These are phyloP conservation scores for Macaria liturata DNA, from an alignment of 2,888 invertebrate genomes.

Conservation along the genomic window DNA sequence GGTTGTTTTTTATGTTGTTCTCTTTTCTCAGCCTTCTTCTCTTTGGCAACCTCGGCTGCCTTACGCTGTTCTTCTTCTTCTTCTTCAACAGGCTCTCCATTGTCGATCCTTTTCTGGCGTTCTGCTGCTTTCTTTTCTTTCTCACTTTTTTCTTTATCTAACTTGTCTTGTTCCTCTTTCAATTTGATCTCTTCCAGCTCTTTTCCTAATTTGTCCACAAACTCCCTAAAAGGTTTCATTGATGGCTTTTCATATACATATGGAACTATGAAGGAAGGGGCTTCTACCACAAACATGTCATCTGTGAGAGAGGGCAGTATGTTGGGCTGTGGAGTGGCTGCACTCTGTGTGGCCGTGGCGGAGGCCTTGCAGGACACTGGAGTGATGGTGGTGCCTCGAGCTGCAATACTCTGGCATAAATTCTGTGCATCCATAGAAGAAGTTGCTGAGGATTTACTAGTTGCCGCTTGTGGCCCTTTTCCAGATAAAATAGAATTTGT, in stretches of 20 bases:
- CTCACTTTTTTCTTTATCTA: slow-evolving; percentile 60
- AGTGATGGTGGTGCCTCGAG: slow-evolving; percentile 81
- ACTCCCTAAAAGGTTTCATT: slow-evolving; percentile 89
- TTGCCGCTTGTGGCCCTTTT: slow-evolving; percentile 50
- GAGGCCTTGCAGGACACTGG: slow-evolving; percentile 67
- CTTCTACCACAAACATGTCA: slow-evolving; percentile 96
- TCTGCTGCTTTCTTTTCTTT: slow-evolving; percentile 70
- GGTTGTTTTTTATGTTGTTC: slow-evolving; percentile 54
- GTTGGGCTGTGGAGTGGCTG: slow-evolving; percentile 58
- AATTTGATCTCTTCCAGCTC: slow-evolving; percentile 81
- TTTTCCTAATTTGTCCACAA: slow-evolving; percentile 86
- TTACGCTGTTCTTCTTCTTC: slow-evolving; percentile 48
- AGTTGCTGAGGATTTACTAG: slow-evolving; percentile 45
- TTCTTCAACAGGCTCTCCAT: slow-evolving; percentile 46
- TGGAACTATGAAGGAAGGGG: slow-evolving; percentile 96
- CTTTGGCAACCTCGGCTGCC: slow-evolving; percentile 49
- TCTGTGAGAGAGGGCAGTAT: slow-evolving; percentile 93
- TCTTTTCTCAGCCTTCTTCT: slow-evolving; percentile 63
- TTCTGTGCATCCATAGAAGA: slow-evolving; percentile 63
- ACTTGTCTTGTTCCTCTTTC: slow-evolving; percentile 65
- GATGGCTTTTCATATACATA: slow-evolving; percentile 97
- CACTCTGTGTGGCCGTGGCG: slow-evolving; percentile 30
- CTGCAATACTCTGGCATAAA: slow-evolving; percentile 76
- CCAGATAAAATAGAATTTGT: slow-evolving; percentile 87
- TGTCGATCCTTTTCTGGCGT: slow-evolving; percentile 66